phyloP scores from a whole-genome alignment of 1,140 invertebrate genomes.

The Mesaphorura yosii region DNA sequence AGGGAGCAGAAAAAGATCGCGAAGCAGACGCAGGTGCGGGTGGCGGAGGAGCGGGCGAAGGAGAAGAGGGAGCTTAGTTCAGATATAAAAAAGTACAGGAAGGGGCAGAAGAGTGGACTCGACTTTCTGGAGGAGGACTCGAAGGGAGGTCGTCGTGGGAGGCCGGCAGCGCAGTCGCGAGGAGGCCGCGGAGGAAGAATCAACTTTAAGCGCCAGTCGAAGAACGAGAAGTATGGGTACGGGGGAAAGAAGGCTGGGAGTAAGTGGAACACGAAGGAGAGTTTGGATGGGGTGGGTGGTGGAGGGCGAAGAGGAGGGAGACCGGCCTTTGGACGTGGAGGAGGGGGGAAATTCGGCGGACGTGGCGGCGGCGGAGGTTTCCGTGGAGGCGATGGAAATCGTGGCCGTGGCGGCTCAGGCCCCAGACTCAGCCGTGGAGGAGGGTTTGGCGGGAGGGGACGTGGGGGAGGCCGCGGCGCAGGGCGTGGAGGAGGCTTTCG shows the following conservation, averaged over 20 bases:
- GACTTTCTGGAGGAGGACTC: constrained; percentile 64
- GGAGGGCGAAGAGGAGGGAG: constrained; percentile 16
- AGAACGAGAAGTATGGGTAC: constrained; percentile 84
- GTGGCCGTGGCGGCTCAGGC: background rate
- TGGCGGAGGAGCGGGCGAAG: constrained; percentile 57
- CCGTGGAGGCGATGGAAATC: constrained; percentile 5
- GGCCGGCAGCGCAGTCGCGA: constrained; percentile 13
- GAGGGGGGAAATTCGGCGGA: constrained; percentile 25
- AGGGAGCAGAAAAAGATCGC: constrained; percentile 83
- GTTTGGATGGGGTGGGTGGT: constrained; percentile 34
- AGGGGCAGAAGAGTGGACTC: constrained; percentile 63
- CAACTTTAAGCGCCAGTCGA: constrained; percentile 43
- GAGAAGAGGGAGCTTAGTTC: constrained; percentile 56
- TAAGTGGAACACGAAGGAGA: constrained; percentile 78
- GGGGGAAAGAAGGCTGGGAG: constrained; percentile 85
- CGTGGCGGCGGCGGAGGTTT: constrained; percentile 8
- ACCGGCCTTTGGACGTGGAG: background rate
- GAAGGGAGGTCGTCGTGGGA: background rate
- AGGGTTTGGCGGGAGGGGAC: constrained; percentile 3
- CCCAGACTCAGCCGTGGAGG: background rate
- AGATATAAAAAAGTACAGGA: constrained; percentile 71
- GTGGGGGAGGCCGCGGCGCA: constrained; percentile 10
- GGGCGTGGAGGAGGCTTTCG: constrained; percentile 4
- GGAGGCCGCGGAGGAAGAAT: background rate
- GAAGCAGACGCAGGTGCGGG: constrained; percentile 77